These are phyloP conservation scores for Metridium senile DNA, from an alignment of 92 coral and sea anemone species.

Conservation along the genomic window DNA sequence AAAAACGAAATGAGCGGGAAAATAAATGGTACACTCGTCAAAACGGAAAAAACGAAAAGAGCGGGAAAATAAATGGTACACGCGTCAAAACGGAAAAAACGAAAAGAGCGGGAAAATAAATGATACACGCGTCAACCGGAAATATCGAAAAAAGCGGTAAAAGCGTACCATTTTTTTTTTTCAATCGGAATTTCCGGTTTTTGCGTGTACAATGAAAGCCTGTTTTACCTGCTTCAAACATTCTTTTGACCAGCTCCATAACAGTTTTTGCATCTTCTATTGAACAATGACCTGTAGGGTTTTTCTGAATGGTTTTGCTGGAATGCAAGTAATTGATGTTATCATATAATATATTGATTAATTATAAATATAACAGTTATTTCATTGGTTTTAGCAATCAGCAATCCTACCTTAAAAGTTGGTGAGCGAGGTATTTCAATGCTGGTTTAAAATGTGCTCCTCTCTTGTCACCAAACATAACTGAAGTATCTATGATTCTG, in stretches of 20 bases:
- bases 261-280: constrained; percentile 91
- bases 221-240: constrained; percentile 74
- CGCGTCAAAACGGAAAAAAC: too few relatives aligned
- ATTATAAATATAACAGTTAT: too few relatives aligned
- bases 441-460: constrained; percentile 67
- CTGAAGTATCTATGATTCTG: constrained; percentile 87
- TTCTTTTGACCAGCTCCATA: constrained; percentile 85
- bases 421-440: constrained; percentile 61
- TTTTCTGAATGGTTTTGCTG: constrained; percentile 76
- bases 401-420: constrained; percentile 53
- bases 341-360: too few relatives aligned
- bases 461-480: constrained; percentile 48
- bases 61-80: too few relatives aligned
- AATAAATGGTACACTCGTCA: too few relatives aligned
- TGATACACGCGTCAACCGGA: too few relatives aligned
- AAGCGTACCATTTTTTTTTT: too few relatives aligned
- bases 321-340: background rate
- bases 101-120: background rate
- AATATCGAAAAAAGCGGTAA: too few relatives aligned
- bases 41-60: too few relatives aligned
- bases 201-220: too few relatives aligned
- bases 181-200: too few relatives aligned
- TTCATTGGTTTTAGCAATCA: background rate
- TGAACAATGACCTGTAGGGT: constrained; percentile 83
- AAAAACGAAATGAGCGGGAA: too few relatives aligned